Evolutionary conservation across 1,140 invertebrate species (phyloP), one percentile per base, ranked within the genome.

Genomic region (Phthorimaea operculella): DNA sequence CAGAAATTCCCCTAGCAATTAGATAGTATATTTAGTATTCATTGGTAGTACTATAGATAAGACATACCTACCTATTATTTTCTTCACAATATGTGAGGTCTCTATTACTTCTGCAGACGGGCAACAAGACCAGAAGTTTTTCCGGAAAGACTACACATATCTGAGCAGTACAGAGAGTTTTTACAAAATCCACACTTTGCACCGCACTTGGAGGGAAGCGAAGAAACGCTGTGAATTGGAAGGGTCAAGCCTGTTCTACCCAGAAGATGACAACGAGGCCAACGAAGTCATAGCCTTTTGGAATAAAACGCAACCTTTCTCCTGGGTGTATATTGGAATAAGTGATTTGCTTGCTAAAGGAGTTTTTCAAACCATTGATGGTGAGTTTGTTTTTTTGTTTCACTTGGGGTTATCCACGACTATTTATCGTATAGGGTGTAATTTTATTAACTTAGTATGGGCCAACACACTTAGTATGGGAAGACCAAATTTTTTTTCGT

Each of bases 121-220:
- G 1, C 36, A 39, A 39, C 36, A 12, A n/a, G n/a, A n/a, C n/a
- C 10, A 55, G 1, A 66, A 64, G 17, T 79, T 72, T 49, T 80
- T 80, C 54, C 54, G 77, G 18, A 70, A 70, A 21, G 75, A 78
- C 45, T 80, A 78, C 57, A 61, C 51, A 12, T 80, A 67, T 52
- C 44, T 73, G 15, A 57, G 64, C 12, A 58, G 57, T 6, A 62
- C 62, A 5, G 44, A 60, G 18, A 68, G 62, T 51, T 80, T 80
- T 47, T 80, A 80, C 60, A 80, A 84, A 61, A 70, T 82, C 0
- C 71, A 79, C 34, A 79, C 77, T 0, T 33, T 74, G 28, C 52
- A 51, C 4, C 74, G 64, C 53, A 68, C 59, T 11, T 82, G 72
- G 74, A 10, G 59, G 18, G 68, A 76, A 18, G 77, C 77, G 0